A percentile compares a stretch with the other conserved stretches of the same genome.
Evolutionary conservation across 1,140 invertebrate genomes (phyloP).

Genomic region (Drosophila lacertosa): DNA sequence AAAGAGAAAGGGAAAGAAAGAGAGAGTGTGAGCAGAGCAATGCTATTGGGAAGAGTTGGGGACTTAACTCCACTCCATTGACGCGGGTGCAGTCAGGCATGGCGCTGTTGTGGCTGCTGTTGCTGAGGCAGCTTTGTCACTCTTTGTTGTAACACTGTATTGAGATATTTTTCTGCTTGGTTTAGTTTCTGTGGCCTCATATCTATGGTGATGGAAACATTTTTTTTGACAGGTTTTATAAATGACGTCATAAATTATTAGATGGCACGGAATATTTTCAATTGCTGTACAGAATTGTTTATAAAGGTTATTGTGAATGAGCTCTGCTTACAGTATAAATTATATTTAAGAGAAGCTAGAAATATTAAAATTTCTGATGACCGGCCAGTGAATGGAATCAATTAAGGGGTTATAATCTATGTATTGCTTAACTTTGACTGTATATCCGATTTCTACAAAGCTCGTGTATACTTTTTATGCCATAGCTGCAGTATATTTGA

Average conservation of each 20-base stretch:
- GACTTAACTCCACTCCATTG: slow-evolving; percentile 27
- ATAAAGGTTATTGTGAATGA: slow-evolving; percentile 25
- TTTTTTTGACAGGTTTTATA: slow-evolving; percentile 61
- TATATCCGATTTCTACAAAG: background rate
- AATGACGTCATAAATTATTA: slow-evolving; percentile 31
- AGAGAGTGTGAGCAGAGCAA: no score
- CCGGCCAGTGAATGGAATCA: no score
- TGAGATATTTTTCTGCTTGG: slow-evolving; percentile 68
- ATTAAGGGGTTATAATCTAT: no score
- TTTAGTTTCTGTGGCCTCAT: slow-evolving; percentile 46
- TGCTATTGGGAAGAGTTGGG: background rate
- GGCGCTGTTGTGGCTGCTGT: slow-evolving; percentile 24
- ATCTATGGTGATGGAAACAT: slow-evolving; percentile 22
- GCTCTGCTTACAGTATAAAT: no score
- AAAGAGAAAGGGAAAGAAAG: no score
- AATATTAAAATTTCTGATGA: no score
- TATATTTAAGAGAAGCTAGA: no score
- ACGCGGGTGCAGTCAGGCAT: slow-evolving; percentile 59
- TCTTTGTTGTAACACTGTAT: slow-evolving; percentile 35
- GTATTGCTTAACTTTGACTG: no score
- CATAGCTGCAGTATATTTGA: slow-evolving; percentile 46
- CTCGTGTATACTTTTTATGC: slow-evolving; percentile 36
- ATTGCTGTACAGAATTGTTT: slow-evolving; percentile 20
- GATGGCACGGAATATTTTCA: background rate
- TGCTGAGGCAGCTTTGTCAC: slow-evolving; percentile 44